Base-by-base conservation (phyloP, 2,113 vertebrate genomes). In the Prinia subflava region DNA sequence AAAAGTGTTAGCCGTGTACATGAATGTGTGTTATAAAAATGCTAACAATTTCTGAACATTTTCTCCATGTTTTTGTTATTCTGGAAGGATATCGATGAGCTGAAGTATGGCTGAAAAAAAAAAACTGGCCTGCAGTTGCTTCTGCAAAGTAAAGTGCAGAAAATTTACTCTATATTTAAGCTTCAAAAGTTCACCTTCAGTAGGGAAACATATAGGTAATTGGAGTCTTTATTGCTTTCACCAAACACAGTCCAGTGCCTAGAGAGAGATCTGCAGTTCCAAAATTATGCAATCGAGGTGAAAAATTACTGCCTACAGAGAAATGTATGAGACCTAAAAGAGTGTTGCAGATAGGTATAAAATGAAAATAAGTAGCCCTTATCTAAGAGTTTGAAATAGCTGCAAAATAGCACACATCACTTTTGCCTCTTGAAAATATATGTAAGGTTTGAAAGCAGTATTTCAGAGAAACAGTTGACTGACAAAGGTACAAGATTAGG, bases 131-230 rank as follows among this genome's bases (percentile, higher is more conserved):
- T 87, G 24, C 28, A 67, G 59, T 49, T 41, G 25, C 63, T 75
- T 95, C 85, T 85, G 71, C 28, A 87, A 86, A 84, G n/a, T n/a
- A 53, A 70, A 88, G 31, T 63, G 67, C 37, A 87, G 83, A 92
- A 82, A 87, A 84, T 74, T 46, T 70, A 22, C 92, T 94, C 88
- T 78, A 10, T 81, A 25, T 89, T 68, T 97, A 46, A 81, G 79
- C 78, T 88, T 97, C 88, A 92, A 89, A 79, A 97, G 93, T 95
- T 96, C 91, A 96, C 71, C 57, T 95, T 90, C 68, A 77, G 33
- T 33, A 62, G 37, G 50, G 53, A 94, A 97, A 91, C 42, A 82
- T 79, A 16, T 25, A 92, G 67, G 67, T 80, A 92, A 94, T 89
- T 94, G 76, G 81, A 95, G 59, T n/a, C 90, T 84, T 96, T 90